Conservation (phyloP, 1,140 invertebrate genomes). For the Drosophila micromelanica region DNA sequence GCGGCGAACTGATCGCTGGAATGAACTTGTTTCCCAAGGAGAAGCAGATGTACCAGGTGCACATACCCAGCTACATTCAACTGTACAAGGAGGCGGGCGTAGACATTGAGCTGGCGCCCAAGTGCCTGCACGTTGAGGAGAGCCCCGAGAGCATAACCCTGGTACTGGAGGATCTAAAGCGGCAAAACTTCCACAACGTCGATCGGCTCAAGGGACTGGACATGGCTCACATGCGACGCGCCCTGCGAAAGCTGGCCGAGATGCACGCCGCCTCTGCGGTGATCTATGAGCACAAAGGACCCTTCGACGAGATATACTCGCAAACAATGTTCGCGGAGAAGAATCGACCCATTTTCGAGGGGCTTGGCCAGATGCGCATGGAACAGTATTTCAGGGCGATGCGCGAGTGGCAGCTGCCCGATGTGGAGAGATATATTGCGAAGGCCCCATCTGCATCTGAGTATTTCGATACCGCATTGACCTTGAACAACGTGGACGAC, state of each 20-base stretch:
- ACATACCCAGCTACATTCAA: slow-evolving; percentile 59
- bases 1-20: slow-evolving; percentile 43
- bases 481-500: slow-evolving; percentile 61
- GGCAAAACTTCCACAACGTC: slow-evolving; percentile 85
- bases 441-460: neutral
- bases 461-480: slow-evolving; percentile 29
- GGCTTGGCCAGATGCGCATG: slow-evolving; percentile 32
- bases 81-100: slow-evolving; percentile 77
- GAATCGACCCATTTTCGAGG: slow-evolving; percentile 45
- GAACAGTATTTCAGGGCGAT: slow-evolving; percentile 42
- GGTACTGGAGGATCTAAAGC: slow-evolving; percentile 86
- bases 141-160: slow-evolving; percentile 69
- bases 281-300: slow-evolving; percentile 47
- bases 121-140: slow-evolving; percentile 55
- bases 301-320: slow-evolving; percentile 49
- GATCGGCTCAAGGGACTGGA: slow-evolving; percentile 86
- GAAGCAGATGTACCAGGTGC: slow-evolving; percentile 66
- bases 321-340: slow-evolving; percentile 45
- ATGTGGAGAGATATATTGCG: slow-evolving; percentile 55
- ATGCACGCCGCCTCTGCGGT: slow-evolving; percentile 86
- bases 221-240: slow-evolving; percentile 85
- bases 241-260: slow-evolving; percentile 85
- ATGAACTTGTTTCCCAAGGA: slow-evolving; percentile 76
- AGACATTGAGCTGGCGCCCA: slow-evolving; percentile 60
- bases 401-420: slow-evolving; percentile 49